Conservation (phyloP, 2,113 vertebrate genomes). For the Brachyhypopomus occidentalis region DNA sequence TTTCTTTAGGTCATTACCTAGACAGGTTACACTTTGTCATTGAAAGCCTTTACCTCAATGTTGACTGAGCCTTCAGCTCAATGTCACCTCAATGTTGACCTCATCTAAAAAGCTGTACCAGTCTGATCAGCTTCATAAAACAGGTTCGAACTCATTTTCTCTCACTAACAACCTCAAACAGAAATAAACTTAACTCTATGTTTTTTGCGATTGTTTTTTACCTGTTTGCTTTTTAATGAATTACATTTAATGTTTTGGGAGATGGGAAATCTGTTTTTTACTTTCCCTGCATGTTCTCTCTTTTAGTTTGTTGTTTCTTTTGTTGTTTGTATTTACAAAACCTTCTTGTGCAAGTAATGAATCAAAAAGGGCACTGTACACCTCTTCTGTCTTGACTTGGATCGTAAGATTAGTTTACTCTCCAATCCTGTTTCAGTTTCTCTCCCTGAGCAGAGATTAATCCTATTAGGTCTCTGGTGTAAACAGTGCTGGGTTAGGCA, state of each 20-base stretch:
- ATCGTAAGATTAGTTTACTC: slow-evolving; percentile 48
- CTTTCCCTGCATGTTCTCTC: not conserved
- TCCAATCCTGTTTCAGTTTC: slow-evolving; percentile 47
- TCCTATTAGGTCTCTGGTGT: slow-evolving; percentile 35
- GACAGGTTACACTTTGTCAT: not conserved
- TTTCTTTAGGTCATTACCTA: not conserved
- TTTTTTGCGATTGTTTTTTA: not conserved
- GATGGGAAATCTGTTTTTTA: not conserved
- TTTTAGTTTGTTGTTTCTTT: not conserved
- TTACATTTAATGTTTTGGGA: not conserved
- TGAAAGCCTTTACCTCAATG: too few species aligned
- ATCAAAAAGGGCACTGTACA: slow-evolving; percentile 21
- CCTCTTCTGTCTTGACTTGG: slow-evolving; percentile 29
- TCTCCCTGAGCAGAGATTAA: slow-evolving; percentile 42
- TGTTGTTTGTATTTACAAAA: too few species aligned
- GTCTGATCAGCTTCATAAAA: not conserved
- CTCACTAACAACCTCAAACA: not conserved
- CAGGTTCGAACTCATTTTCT: not conserved
- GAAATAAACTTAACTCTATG: not conserved
- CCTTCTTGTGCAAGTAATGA: not conserved
- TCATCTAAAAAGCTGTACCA: too few species aligned
- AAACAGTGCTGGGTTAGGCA: slow-evolving; percentile 45
- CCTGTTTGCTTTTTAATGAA: not conserved
- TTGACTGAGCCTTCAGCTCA: too few species aligned
- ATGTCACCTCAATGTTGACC: too few species aligned